Percentiles rank a stretch among this genome's conserved stretches.
Conservation (phyloP, 2,113 vertebrate genomes). For the Ifrita kowaldi region DNA sequence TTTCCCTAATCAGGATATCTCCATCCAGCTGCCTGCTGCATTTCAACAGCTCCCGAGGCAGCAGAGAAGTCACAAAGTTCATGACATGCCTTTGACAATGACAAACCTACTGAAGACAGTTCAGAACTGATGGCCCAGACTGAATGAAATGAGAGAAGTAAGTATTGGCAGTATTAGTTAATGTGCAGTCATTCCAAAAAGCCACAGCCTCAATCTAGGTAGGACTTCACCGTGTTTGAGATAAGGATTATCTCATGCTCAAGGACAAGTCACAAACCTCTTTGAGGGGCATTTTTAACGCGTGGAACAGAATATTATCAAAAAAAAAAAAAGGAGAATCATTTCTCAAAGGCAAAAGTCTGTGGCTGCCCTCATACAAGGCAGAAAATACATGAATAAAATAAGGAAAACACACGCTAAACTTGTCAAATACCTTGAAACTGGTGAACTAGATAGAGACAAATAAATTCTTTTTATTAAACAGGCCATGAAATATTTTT, state of each 20-base stretch:
- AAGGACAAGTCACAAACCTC: not conserved
- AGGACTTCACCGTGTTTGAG: not conserved
- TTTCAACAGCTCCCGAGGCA: constrained; percentile 1
- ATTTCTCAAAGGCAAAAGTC: not conserved
- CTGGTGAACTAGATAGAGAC: not conserved
- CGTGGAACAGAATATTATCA: not conserved
- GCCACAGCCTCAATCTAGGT: not conserved
- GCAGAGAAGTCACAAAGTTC: not conserved
- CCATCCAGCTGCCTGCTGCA: not conserved
- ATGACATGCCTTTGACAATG: not conserved
- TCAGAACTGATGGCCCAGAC: not conserved
- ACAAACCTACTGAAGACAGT: not conserved
- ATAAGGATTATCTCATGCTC: not conserved
- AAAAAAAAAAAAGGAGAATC: not conserved
- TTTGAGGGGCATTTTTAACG: not conserved
- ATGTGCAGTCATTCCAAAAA: not conserved
- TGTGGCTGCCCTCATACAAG: not conserved
- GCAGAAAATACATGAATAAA: not conserved
- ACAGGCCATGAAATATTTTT: not conserved
- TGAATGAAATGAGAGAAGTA: not conserved
- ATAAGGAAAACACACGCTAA: not conserved
- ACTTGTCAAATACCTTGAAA: not conserved
- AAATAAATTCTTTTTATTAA: not conserved
- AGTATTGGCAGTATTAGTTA: not conserved
- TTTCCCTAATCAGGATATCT: not conserved